A percentile compares a stretch with the other conserved stretches of the same genome.
These are phyloP conservation scores for Serrognathus titanus DNA, from an alignment of 2,888 invertebrate species.

Conservation along the genomic window DNA sequence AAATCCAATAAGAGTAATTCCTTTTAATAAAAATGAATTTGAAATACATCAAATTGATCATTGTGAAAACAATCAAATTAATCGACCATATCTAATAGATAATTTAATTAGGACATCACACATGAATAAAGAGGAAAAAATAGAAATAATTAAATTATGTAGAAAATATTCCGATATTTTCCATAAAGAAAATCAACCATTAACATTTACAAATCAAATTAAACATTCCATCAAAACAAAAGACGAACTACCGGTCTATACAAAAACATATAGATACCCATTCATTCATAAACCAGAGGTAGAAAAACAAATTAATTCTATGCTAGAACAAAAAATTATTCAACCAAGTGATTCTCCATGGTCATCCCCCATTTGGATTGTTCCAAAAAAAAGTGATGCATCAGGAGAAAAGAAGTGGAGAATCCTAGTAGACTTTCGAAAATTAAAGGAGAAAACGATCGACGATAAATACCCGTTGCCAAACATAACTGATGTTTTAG, in stretches of 20 bases:
- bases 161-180: background rate
- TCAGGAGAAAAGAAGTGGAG: constrained; percentile 10
- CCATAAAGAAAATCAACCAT: background rate
- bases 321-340: background rate
- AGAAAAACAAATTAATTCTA: background rate
- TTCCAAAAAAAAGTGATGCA: constrained; percentile 20
- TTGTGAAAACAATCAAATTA: too few relatives aligned
- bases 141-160: background rate
- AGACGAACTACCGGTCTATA: background rate
- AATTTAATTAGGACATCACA: too few relatives aligned
- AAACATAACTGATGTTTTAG: constrained; percentile 24
- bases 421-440: constrained; percentile 14
- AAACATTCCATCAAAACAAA: background rate
- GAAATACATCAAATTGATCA: too few relatives aligned
- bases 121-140: background rate
- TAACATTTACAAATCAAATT: background rate
- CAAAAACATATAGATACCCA: background rate
- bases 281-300: background rate
- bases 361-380: constrained; percentile 2
- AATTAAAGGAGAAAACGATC: constrained; percentile 21
- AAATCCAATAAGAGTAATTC: too few relatives aligned
- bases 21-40: too few relatives aligned
- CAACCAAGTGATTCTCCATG: background rate
- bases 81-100: background rate
- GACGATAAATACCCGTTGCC: constrained; percentile 24